These are phyloP conservation scores for Camponotus floridanus DNA, from an alignment of 1,140 invertebrate genomes.

Conservation along the genomic window DNA sequence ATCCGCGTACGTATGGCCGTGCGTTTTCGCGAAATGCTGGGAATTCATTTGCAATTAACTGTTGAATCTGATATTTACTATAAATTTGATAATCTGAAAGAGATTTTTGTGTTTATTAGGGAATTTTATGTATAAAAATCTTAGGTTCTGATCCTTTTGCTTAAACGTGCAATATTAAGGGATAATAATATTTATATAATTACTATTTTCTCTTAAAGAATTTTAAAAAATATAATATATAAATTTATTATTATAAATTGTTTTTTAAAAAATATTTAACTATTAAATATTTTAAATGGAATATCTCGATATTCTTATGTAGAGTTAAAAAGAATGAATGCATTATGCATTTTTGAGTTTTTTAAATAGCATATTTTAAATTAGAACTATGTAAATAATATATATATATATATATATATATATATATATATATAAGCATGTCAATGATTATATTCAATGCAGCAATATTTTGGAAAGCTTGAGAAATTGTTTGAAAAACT, in stretches of 20 bases:
- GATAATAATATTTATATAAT: neutral
- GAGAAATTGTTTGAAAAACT: neutral
- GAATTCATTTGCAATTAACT: neutral
- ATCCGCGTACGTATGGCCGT: neutral
- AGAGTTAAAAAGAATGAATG: neutral
- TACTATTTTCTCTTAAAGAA: neutral
- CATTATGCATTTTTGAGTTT: neutral
- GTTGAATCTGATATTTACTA: neutral
- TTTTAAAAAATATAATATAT: neutral
- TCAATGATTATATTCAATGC: neutral
- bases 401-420: too few relatives aligned
- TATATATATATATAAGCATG: neutral
- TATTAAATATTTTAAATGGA: neutral
- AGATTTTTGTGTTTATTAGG: neutral
- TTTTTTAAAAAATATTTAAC: neutral
- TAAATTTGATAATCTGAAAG: neutral
- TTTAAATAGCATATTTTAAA: neutral
- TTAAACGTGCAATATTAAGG: neutral
- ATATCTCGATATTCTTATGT: neutral
- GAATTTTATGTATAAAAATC: too few relatives aligned
- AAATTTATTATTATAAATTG: neutral
- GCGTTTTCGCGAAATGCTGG: constrained; percentile 8
- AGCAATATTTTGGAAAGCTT: neutral
- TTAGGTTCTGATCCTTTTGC: neutral
- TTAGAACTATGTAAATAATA: neutral